These are phyloP conservation scores for Poeciliopsis occidentalis DNA, from an alignment of 2,113 vertebrate genomes.

Conservation along the genomic window DNA sequence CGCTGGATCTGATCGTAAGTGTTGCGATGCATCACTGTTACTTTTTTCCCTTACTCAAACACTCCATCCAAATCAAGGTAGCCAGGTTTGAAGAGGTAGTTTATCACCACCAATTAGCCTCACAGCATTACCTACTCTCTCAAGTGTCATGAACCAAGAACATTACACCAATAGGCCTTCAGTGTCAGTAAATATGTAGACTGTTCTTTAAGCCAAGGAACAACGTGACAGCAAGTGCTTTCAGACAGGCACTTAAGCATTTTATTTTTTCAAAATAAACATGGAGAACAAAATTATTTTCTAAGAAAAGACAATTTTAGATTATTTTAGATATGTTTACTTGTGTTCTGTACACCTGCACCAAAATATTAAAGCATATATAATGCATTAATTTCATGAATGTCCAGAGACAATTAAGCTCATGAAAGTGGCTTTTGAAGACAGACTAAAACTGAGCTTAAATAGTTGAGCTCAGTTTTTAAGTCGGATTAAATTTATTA, in stretches of 20 bases:
- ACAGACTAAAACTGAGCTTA: neutral
- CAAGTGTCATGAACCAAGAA: slow-evolving; percentile 36
- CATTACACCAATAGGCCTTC: slow-evolving; percentile 54
- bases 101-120: slow-evolving; percentile 71
- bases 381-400: neutral
- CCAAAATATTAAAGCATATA: too few relatives aligned
- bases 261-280: too few relatives aligned
- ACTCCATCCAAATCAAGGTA: slow-evolving; percentile 61
- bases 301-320: too few relatives aligned
- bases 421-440: neutral
- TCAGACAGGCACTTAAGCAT: neutral
- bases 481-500: neutral
- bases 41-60: slow-evolving; percentile 46
- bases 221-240: neutral
- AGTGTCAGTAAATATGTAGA: slow-evolving; percentile 64
- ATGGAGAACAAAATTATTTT: too few relatives aligned
- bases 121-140: slow-evolving; percentile 39
- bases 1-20: slow-evolving; percentile 40
- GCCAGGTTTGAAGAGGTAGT: slow-evolving; percentile 51
- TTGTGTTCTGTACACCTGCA: too few relatives aligned
- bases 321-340: too few relatives aligned
- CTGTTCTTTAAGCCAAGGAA: neutral
- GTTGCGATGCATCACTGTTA: slow-evolving; percentile 70
- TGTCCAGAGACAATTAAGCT: neutral
- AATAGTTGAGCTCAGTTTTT: neutral